These are phyloP conservation scores for Willowsia nigromaculata DNA, from an alignment of 2,888 invertebrate species.

Conservation along the genomic window DNA sequence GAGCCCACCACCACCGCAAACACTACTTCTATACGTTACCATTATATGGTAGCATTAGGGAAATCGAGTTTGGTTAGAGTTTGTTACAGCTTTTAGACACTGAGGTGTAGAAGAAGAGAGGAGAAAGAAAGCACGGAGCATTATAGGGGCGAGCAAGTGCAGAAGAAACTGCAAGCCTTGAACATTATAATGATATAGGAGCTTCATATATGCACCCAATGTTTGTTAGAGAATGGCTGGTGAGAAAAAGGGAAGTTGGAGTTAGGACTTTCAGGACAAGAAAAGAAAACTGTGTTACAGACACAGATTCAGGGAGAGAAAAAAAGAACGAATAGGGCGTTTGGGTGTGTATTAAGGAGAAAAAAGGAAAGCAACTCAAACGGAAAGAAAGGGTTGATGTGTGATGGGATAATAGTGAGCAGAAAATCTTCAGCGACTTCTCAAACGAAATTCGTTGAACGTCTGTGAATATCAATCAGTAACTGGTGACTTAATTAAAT, in stretches of 20 bases:
- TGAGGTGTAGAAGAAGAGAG: background rate
- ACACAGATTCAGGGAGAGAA: background rate
- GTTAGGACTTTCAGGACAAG: background rate
- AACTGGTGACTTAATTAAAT: background rate
- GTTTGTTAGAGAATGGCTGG: slow-evolving; percentile 15
- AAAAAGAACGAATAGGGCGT: slow-evolving; percentile 62
- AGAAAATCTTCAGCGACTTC: background rate
- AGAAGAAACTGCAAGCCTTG: slow-evolving; percentile 37
- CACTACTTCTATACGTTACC: background rate
- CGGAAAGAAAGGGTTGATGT: slow-evolving; percentile 8
- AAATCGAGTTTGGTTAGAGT: slow-evolving; percentile 39
- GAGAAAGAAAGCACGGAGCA: no score
- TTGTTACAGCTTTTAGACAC: slow-evolving; percentile 32
- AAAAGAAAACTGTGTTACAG: slow-evolving; percentile 43
- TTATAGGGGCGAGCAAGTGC: slow-evolving; percentile 24
- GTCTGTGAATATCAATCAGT: background rate
- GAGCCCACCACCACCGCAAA: background rate
- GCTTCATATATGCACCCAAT: slow-evolving; percentile 3
- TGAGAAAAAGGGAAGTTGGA: slow-evolving; percentile 23
- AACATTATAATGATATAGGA: slow-evolving; percentile 5
- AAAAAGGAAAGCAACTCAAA: slow-evolving; percentile 15
- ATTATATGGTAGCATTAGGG: slow-evolving; percentile 21
- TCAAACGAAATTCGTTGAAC: background rate
- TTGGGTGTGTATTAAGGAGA: slow-evolving; percentile 68
- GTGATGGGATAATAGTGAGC: slow-evolving; percentile 20